Conservation (phyloP, 2,113 vertebrate species). For the Toxostoma redivivum region DNA sequence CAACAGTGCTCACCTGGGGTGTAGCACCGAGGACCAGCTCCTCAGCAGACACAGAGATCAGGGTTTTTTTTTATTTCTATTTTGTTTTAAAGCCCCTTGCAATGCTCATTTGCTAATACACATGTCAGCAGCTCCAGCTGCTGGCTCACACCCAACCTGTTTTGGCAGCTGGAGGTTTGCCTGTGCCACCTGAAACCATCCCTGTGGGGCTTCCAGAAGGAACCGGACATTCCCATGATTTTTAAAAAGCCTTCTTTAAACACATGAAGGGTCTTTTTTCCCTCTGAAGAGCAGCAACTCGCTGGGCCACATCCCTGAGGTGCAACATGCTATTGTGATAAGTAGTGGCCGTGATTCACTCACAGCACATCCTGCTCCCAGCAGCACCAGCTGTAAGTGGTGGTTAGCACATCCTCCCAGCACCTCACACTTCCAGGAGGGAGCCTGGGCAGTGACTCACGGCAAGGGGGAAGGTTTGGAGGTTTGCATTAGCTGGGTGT, state of each 20-base stretch:
- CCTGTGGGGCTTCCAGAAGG: not conserved
- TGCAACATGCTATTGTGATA: not conserved
- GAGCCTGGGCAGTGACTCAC: not conserved
- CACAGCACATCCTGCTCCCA: not conserved
- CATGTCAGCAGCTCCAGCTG: not conserved
- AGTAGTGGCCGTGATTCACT: not conserved
- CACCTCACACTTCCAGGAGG: not conserved
- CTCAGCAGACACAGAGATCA: not conserved
- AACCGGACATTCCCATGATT: fast-evolving
- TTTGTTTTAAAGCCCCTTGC: not conserved
- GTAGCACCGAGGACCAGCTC: not conserved
- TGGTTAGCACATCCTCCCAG: not conserved
- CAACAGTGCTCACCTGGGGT: fast-evolving
- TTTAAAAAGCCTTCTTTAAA: not conserved
- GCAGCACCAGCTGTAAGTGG: not conserved
- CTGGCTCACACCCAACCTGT: not conserved
- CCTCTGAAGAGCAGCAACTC: not conserved
- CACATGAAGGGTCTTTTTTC: not conserved
- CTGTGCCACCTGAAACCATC: not conserved
- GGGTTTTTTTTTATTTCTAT: no score
- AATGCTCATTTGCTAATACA: not conserved
- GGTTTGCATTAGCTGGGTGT: not conserved
- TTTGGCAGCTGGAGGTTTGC: not conserved
- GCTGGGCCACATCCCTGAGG: not conserved
- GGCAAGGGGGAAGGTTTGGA: not conserved